Evolutionary conservation across 92 coral and sea anemone genomes (phyloP), one percentile per base, ranked within the genome.

Genomic region (Epizoanthus illoricatus): DNA sequence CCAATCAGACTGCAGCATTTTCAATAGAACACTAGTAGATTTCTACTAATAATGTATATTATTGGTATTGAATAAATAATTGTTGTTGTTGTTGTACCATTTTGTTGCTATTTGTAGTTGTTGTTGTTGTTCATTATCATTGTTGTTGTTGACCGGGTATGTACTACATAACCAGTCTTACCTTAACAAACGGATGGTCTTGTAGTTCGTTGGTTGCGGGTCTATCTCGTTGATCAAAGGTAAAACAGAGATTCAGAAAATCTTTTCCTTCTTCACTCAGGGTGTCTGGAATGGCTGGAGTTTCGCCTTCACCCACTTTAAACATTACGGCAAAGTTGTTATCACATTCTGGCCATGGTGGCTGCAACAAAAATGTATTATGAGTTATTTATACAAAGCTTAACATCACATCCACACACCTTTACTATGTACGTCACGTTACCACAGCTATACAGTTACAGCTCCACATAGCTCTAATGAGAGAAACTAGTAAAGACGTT

Each of bases 261-360:
- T 93, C 92, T 63, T 81, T 89, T 18, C 99, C 99, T 81, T 97
- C 99, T 12, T 93, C 98, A 82, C 97, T 94, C 52, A 97, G 89
- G 36, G 87, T 86, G 56, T 97, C 99, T 52, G 99, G 98, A 80
- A 88, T 88, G 16, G 94, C 90, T 20, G 99, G 99, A 12, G 90
- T 90, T 39, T 85, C 97, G 47, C 98, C 99, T 80, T 93, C 99
- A 4, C 99, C 99, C 39, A 97, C 99, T 88, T 89, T 93, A 80
- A 83, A 94, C 99, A 97, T 97, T 68, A 97, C 91, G 36, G 90
- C 91, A 90, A 87, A 97, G 73, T 94, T 94, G 79, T 97, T 97
- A 85, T 97, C 99, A 56, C 90, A 97, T 17, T 97, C 99, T 20
- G 90, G 95, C 99, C 99, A 97, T 0, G 99, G 99, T 52, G 99